Evolutionary conservation across 2,113 vertebrate genomes (phyloP).

Genomic region (Zosterops borbonicus): DNA sequence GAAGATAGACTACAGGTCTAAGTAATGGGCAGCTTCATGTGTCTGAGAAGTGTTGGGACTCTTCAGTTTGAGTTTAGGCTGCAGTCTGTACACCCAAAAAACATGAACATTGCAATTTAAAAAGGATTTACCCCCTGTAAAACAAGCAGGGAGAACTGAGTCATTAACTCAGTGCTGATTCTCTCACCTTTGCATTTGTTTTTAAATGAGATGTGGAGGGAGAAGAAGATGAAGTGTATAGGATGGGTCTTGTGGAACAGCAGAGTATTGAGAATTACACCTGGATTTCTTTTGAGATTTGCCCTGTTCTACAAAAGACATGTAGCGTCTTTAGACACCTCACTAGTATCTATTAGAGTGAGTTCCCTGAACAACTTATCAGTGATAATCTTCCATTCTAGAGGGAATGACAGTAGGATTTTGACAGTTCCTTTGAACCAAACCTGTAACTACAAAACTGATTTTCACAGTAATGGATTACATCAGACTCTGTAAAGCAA

Average conservation of each 20-base stretch:
- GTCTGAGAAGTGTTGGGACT: neutral
- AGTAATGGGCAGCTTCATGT: neutral
- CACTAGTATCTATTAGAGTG: neutral
- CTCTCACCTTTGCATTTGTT: neutral
- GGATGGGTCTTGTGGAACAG: neutral
- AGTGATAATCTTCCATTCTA: neutral
- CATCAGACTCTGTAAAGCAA: neutral
- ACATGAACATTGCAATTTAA: neutral
- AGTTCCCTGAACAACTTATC: neutral
- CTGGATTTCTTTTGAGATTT: neutral
- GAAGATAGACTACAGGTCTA: neutral
- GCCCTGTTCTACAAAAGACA: neutral
- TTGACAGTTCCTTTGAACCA: neutral
- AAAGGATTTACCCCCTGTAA: neutral
- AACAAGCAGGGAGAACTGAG: neutral
- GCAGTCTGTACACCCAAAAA: neutral
- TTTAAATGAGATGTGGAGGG: neutral
- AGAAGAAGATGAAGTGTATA: neutral
- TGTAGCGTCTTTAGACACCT: neutral
- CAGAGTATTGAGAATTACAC: neutral
- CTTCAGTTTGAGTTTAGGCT: neutral
- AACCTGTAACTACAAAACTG: neutral
- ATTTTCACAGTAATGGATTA: neutral
- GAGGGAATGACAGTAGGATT: neutral
- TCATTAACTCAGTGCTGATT: neutral